Percentiles rank a stretch among this genome's conserved stretches.
Evolutionary conservation across 2,888 invertebrate species (phyloP).

Genomic region (Perizoma affinitatum): DNA sequence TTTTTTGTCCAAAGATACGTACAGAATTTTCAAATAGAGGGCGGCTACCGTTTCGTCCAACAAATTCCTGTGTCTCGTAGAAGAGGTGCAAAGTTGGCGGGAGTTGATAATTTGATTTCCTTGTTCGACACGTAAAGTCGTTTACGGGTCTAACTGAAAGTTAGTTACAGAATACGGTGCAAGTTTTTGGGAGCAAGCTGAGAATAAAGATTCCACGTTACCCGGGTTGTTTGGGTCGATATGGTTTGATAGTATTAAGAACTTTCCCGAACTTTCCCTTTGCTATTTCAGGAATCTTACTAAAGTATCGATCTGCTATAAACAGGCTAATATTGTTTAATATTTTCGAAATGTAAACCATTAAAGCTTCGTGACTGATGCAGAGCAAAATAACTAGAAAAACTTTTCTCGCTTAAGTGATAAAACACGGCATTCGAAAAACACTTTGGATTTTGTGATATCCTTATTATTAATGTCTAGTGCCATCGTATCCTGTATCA

Average conservation of each 20-base stretch:
- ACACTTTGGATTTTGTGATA: conserved; percentile 73
- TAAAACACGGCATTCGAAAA: conserved; percentile 77
- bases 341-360: conserved; percentile 4
- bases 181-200: conserved; percentile 60
- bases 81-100: conserved; percentile 76
- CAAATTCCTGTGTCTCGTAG: conserved; percentile 69
- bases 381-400: conserved; percentile 24
- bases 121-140: conserved; percentile 81
- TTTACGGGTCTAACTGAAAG: conserved; percentile 76
- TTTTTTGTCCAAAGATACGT: conserved; percentile 67
- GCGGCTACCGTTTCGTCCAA: conserved; percentile 60
- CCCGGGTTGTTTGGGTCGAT: conserved; percentile 51
- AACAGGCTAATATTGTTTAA: conserved; percentile 13
- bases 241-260: conserved; percentile 53
- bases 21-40: conserved; percentile 74
- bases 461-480: conserved; percentile 82
- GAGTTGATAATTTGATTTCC: conserved; percentile 82
- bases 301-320: conserved; percentile 8
- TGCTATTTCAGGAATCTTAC: conserved; percentile 32
- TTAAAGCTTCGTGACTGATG: conserved; percentile 5
- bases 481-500: conserved; percentile 79
- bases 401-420: conserved; percentile 74
- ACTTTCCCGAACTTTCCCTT: conserved; percentile 34
- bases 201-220: conserved; percentile 62
- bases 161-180: conserved; percentile 69